phyloP scores from a whole-genome alignment of 2,888 invertebrate genomes.

The Nomada flava region DNA sequence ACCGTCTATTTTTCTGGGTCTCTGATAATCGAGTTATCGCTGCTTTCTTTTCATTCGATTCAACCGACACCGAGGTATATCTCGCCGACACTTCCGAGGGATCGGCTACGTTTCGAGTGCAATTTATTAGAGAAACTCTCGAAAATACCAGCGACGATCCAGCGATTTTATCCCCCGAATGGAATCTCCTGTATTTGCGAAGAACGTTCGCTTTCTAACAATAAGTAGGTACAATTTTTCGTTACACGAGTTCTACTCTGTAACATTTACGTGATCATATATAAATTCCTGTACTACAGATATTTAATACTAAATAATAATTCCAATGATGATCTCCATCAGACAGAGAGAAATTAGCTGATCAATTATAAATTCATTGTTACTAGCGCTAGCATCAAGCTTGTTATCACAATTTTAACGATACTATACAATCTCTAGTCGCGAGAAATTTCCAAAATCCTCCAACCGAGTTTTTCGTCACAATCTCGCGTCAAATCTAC shows the following conservation, averaged over 20 bases:
- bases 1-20: slow-evolving; percentile 78
- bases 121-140: slow-evolving; percentile 66
- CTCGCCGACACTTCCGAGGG: slow-evolving; percentile 64
- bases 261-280: not conserved
- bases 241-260: slow-evolving; percentile 16
- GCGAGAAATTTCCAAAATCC: too few relatives aligned
- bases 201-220: slow-evolving; percentile 49
- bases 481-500: not conserved
- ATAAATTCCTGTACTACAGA: not conserved
- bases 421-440: too few relatives aligned
- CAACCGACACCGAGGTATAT: slow-evolving; percentile 63
- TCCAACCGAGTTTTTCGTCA: too few relatives aligned
- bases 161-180: not conserved
- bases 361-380: not conserved
- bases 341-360: not conserved
- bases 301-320: not conserved
- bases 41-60: slow-evolving; percentile 83
- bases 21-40: slow-evolving; percentile 78
- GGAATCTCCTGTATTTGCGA: slow-evolving; percentile 61
- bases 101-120: slow-evolving; percentile 63
- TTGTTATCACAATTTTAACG: too few relatives aligned
- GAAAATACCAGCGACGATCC: slow-evolving; percentile 3
- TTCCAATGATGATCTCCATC: not conserved
- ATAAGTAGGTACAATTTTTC: slow-evolving; percentile 27
- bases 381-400: too few relatives aligned